A percentile compares a stretch with the other conserved stretches of the same genome.
These are phyloP conservation scores for Pampus argenteus DNA, from an alignment of 2,797 vertebrate genomes.

Conservation along the genomic window DNA sequence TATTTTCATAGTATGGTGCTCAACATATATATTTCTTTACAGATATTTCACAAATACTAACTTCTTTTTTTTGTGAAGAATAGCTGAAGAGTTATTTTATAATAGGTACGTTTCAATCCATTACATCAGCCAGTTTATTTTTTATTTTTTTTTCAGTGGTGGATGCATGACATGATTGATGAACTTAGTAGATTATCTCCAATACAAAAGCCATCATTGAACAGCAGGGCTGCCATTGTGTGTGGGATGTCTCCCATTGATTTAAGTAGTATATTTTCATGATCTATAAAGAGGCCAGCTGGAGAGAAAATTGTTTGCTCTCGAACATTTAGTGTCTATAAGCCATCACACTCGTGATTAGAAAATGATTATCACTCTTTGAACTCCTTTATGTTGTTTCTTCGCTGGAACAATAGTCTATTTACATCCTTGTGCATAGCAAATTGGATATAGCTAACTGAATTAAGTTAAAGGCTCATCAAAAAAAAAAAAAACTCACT, in stretches of 20 bases:
- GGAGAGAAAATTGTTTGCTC: constrained; percentile 83
- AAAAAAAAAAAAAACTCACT: constrained; percentile 18
- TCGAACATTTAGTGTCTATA: constrained; percentile 80
- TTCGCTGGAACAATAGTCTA: constrained; percentile 38
- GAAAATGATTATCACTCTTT: constrained; percentile 71
- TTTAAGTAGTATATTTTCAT: constrained; percentile 85
- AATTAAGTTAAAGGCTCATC: constrained; percentile 46
- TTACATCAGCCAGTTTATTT: constrained; percentile 47
- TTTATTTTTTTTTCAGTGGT: constrained; percentile 48
- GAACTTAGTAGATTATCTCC: constrained; percentile 81
- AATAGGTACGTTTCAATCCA: constrained; percentile 55
- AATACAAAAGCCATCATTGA: constrained; percentile 83
- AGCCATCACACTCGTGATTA: constrained; percentile 74
- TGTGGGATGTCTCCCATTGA: constrained; percentile 84
- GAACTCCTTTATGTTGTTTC: constrained; percentile 53
- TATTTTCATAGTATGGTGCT: constrained; percentile 30
- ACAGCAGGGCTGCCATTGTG: constrained; percentile 83
- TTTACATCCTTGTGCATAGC: constrained; percentile 49
- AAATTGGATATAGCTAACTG: constrained; percentile 33
- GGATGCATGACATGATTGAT: constrained; percentile 82
- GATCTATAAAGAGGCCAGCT: constrained; percentile 86
- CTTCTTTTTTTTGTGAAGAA: constrained; percentile 36
- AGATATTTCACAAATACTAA: constrained; percentile 20
- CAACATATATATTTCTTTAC: constrained; percentile 43
- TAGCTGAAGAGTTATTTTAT: constrained; percentile 41